Base-by-base conservation (phyloP, 2,888 invertebrate species). In the Scaptomyza tumidula region DNA sequence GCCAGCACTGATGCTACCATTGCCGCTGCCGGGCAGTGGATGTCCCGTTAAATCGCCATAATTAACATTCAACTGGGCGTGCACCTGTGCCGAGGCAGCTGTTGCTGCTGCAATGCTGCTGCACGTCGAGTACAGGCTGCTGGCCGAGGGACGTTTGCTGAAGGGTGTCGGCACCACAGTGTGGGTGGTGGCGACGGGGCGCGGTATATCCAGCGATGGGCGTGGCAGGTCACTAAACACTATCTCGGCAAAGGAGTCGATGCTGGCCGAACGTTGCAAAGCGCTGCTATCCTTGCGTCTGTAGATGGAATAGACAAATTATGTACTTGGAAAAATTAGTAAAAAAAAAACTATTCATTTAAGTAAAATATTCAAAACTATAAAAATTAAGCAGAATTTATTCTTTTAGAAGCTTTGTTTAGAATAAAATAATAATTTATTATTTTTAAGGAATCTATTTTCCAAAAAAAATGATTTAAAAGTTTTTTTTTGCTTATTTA, bases 231-330 rank as follows among this genome's bases (percentile, higher is more conserved):
- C 93, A 71, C 94, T 94, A 93, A 95, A 95, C 9, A 95, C 95
- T 2, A 95, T 94, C 89, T 96, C 95, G 57, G 95, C 95, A 92
- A 96, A 93, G 0, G 95, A 95, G 93, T 96, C 96, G 90, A 96
- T 96, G 92, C 96, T 96, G 72, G 96, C 95, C 65, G 96, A 96
- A 4, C 96, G 94, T 6, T 96, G 95, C 11, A 96, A 55, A 16
- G 90, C 87, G 75, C 90, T 90, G 84, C 90, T 90, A 54, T 91
- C 89, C 80, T 90, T 91, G 66, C 90, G 90, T 50, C 90, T 90
- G 78, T 29, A 80, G 75, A 24, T 43, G 4, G 10, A 55, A 73
- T 49, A 54, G 3, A 10, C 35, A 46, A 49, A 37, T 16, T 14
- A 67, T 27, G 13, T 39, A 39, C 39, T 39, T 27, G 27, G 2